Percentiles rank a stretch among this genome's conserved stretches.
Evolutionary conservation across 2,797 vertebrate species (phyloP).

Genomic region (Spizella passerina): DNA sequence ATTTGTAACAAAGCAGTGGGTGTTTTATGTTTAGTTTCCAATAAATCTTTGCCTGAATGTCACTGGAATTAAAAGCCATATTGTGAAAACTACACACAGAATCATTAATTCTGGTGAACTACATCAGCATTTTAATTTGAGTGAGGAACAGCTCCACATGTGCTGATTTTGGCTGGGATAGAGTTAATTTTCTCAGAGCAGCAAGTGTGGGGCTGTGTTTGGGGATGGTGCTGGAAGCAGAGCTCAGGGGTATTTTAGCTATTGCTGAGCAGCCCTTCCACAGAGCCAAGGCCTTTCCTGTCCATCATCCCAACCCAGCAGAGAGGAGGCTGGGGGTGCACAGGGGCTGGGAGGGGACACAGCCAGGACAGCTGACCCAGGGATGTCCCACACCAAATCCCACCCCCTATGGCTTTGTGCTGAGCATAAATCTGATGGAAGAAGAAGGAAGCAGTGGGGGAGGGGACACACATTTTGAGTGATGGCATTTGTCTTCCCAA

Average conservation of each 20-base stretch:
- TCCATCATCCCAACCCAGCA: not conserved
- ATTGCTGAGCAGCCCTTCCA: not conserved
- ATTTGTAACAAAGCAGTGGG: not conserved
- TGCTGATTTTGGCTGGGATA: not conserved
- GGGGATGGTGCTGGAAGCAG: not conserved
- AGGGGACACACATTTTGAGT: not conserved
- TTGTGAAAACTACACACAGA: not conserved
- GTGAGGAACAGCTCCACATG: not conserved
- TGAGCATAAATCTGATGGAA: not conserved
- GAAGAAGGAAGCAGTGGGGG: not conserved
- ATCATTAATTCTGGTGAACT: not conserved
- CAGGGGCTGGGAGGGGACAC: not conserved
- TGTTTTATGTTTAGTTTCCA: not conserved
- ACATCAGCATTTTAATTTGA: not conserved
- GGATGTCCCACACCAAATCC: not conserved
- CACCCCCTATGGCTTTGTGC: accelerated
- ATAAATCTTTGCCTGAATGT: not conserved
- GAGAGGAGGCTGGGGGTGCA: not conserved
- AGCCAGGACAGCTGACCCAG: not conserved
- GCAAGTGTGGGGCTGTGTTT: not conserved
- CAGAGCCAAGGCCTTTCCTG: not conserved
- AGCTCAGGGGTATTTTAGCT: not conserved
- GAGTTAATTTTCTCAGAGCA: not conserved
- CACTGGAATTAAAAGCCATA: not conserved
- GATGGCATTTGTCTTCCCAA: not conserved